A percentile compares a stretch with the other conserved stretches of the same genome.
Evolutionary conservation across 2,113 vertebrate genomes (phyloP).

Genomic region (Nicator chloris): DNA sequence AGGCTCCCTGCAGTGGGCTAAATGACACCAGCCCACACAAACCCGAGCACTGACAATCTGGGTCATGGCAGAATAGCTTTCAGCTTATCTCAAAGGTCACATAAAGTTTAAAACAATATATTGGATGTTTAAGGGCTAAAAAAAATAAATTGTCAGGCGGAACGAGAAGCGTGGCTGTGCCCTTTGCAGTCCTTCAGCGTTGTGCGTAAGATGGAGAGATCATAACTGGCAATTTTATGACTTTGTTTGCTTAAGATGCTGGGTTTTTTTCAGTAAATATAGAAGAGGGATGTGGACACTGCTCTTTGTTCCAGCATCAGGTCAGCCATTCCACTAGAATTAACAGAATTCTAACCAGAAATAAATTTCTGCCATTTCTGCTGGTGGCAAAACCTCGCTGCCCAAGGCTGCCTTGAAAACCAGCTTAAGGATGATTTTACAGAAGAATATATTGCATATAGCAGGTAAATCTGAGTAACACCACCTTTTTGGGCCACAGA

Average conservation of each 20-base stretch:
- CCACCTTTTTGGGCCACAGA: background rate
- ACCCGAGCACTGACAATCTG: constrained; percentile 58
- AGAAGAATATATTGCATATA: background rate
- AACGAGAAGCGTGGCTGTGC: background rate
- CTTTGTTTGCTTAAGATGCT: background rate
- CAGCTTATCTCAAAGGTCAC: constrained; percentile 67
- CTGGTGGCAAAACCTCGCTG: background rate
- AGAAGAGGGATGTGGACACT: background rate
- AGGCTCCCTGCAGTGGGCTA: constrained; percentile 63
- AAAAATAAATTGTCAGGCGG: constrained; percentile 16
- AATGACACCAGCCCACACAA: constrained; percentile 67
- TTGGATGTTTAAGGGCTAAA: constrained; percentile 34
- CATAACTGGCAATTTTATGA: background rate
- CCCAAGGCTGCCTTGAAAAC: background rate
- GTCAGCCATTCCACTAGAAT: background rate
- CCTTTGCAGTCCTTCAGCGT: constrained; percentile 16
- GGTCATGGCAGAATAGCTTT: constrained; percentile 61
- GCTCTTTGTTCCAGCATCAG: background rate
- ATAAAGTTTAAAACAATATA: constrained; percentile 71
- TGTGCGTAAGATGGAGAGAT: background rate
- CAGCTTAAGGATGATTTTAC: background rate
- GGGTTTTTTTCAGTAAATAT: background rate
- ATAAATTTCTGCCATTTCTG: background rate
- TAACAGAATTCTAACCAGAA: background rate
- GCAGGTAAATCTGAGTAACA: background rate